Conservation (phyloP, 2,797 vertebrate species). For the Poeciliopsis paucimaculata region DNA sequence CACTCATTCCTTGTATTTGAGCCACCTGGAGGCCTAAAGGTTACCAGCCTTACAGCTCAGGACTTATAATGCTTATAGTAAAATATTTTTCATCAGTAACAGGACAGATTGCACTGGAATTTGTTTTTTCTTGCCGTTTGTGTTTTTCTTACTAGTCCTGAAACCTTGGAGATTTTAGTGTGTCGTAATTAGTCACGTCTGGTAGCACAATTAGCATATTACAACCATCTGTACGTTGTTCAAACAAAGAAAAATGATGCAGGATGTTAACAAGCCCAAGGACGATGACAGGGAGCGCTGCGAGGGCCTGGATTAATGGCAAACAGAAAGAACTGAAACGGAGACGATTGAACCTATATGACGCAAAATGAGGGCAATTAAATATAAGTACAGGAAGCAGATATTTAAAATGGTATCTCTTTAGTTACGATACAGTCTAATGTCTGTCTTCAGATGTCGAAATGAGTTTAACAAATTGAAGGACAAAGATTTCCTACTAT, state of each 20-base stretch:
- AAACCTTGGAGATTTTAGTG: background rate
- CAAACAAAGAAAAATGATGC: slow-evolving; percentile 10
- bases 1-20: slow-evolving; percentile 17
- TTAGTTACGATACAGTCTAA: background rate
- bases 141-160: background rate
- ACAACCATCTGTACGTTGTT: background rate
- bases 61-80: background rate
- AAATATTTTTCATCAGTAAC: background rate
- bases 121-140: background rate
- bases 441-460: background rate
- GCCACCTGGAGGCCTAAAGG: slow-evolving; percentile 27
- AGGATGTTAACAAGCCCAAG: slow-evolving; percentile 1
- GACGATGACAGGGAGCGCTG: background rate
- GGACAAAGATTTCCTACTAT: background rate
- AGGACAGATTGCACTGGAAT: background rate
- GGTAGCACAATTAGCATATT: slow-evolving; percentile 2
- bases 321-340: background rate
- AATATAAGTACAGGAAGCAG: background rate
- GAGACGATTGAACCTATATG: background rate
- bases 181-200: background rate
- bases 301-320: background rate
- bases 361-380: background rate
- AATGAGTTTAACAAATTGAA: background rate
- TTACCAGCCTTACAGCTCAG: slow-evolving; percentile 1
- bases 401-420: background rate